Evolutionary conservation across 2,888 invertebrate genomes (phyloP), one percentile per base, ranked within the genome.

Genomic region (Drosophila mayaguana): DNA sequence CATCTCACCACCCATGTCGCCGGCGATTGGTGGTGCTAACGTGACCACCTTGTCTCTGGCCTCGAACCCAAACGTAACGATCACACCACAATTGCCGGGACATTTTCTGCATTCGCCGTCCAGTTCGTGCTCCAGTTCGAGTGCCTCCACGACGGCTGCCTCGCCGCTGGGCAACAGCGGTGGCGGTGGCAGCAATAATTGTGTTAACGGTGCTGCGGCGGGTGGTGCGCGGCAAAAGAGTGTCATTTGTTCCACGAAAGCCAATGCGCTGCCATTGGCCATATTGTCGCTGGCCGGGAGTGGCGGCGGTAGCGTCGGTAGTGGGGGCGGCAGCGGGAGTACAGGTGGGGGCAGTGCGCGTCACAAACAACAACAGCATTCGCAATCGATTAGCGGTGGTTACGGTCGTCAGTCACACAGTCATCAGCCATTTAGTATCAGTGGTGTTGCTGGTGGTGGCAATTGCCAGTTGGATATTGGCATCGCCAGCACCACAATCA

Each of bases 201-300:
- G n/a, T 45, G 57, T 46, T 25, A 57, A 38, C 36, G 66, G 25
- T 46, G 48, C 18, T 53, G 34, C 18, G 1, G 53, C 18, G 1
- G 53, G 25, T 36, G 43, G 32, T 12, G 63, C 38, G 3, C 83
- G 92, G 4, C 92, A 92, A 64, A 92, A 92, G 82, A 92, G 93
- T 75, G 92, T 92, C 5, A 92, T 92, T 61, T 92, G 92, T 72
- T 92, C 92, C 6, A 92, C 92, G 11, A 92, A 89, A 79, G 75
- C 87, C 22, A 75, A 81, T 63, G 83, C 89, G 12, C 66, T 88
- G 60, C 87, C 89, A 25, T 68, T 90, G 65, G 87, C 89, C 63
- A 72, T 83, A 57, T 62, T 83, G 7, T 83, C 85, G 22, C 55
- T 88, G 38, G 73, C 83, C 28, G 69, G 69, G 45, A 56, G 53